Base-by-base conservation (phyloP, 1,140 invertebrate species). In the Macrotrachela quadricornifera region DNA sequence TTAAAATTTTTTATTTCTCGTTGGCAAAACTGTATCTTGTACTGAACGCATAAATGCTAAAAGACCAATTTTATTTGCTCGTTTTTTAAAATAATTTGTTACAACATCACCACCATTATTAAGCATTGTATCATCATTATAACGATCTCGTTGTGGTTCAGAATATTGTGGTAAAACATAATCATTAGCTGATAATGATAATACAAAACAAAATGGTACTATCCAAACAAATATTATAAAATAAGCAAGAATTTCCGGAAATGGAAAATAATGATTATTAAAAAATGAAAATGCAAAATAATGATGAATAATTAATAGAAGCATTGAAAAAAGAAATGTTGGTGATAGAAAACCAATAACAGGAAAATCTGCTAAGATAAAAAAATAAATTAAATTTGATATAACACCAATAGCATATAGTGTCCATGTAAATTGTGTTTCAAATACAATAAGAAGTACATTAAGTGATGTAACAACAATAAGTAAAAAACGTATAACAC, bases 201-300 rank as follows among this genome's bases (percentile, higher is more conserved):
- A 79, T 62, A 87, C 83, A 55, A 85, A 71, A 0, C 79, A 77
- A 67, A 86, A 84, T 12, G 84, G 84, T 4, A 87, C 80, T 39
- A 85, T 60, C 84, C 83, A 86, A 42, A 85, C 64, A 62, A 81
- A 86, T 6, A 86, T 63, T 1, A 82, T 86, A 60, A 86, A 86
- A 64, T 81, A 86, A 6, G 80, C 80, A 46, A 87, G 69, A 3
- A 85, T 79, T 76, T 88, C 81, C 57, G 78, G 76, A 65, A 86
- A 83, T 45, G 77, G 75, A 68, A 81, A 78, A 62, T 79, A 81
- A 0, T 76, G 68, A 9, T 59, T 63, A 15, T 77, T 75, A 65
- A 88, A 88, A 66, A 78, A 77, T 48, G 75, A 74, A 63, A 87
- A 85, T 8, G 83, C 82, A 48, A 84, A 64, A 63, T 83, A 82